These are phyloP conservation scores for Pelecanoides urinatrix DNA, from an alignment of 2,113 vertebrate species.

Conservation along the genomic window DNA sequence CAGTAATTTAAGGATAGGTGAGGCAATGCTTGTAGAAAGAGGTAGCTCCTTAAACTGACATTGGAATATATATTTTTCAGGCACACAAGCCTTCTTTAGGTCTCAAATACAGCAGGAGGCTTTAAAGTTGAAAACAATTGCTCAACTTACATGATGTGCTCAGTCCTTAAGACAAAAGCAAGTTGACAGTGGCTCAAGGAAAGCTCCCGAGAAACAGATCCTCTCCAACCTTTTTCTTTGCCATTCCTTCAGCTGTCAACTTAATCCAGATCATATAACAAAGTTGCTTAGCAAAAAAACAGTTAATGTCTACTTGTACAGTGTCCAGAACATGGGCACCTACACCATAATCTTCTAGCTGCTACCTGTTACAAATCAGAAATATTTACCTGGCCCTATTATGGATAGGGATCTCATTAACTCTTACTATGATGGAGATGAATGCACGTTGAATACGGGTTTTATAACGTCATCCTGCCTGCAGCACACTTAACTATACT, in stretches of 20 bases:
- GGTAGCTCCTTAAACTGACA: neutral
- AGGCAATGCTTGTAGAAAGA: neutral
- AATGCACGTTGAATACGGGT: neutral
- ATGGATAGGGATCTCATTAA: neutral
- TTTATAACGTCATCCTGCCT: neutral
- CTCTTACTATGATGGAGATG: neutral
- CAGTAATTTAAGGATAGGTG: neutral
- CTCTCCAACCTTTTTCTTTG: neutral
- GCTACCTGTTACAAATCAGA: neutral
- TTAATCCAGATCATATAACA: neutral
- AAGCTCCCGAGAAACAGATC: neutral
- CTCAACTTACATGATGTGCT: neutral
- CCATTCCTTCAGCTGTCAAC: neutral
- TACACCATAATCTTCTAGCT: neutral
- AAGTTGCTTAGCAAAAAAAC: neutral
- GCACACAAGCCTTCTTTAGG: neutral
- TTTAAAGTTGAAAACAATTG: neutral
- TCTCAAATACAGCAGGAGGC: neutral
- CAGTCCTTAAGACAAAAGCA: neutral
- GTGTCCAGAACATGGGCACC: neutral
- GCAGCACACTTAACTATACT: neutral
- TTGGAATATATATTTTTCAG: neutral
- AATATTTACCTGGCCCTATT: neutral
- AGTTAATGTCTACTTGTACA: neutral
- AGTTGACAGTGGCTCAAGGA: neutral